Percentiles rank a stretch among this genome's conserved stretches.
Evolutionary conservation across 2,113 vertebrate species (phyloP).

Genomic region (Zosterops borbonicus): DNA sequence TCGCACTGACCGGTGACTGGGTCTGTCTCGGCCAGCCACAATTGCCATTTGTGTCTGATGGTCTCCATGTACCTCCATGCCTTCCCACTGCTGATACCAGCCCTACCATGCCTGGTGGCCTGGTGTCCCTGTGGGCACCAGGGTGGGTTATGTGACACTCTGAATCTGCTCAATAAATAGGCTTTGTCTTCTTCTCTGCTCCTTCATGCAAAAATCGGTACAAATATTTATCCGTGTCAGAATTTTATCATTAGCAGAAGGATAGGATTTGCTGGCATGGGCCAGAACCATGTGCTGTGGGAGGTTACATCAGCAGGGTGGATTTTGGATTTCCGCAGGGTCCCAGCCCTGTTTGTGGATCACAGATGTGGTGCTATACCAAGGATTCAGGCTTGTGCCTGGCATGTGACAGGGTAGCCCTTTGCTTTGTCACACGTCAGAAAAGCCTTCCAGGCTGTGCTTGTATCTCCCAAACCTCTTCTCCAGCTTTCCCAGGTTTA

Average conservation of each 20-base stretch:
- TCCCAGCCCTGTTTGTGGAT: neutral
- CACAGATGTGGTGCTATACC: neutral
- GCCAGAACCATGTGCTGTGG: neutral
- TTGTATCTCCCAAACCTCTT: neutral
- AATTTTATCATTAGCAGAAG: neutral
- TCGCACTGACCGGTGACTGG: neutral
- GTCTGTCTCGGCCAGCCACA: too few species aligned
- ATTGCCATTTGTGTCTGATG: accelerated
- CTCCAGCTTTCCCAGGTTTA: neutral
- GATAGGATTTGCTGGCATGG: neutral
- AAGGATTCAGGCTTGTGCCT: neutral
- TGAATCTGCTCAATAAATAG: accelerated
- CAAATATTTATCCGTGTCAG: neutral
- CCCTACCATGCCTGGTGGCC: neutral
- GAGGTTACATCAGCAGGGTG: neutral
- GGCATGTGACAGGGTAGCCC: neutral
- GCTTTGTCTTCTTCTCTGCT: too few species aligned
- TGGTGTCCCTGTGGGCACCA: too few species aligned
- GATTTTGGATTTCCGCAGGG: neutral
- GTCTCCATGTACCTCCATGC: accelerated
- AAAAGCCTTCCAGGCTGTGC: neutral
- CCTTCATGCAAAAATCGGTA: neutral
- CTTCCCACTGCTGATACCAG: accelerated
- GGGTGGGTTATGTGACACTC: neutral
- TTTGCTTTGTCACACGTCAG: neutral